These are phyloP conservation scores for Calcarius lapponicus DNA, from an alignment of 2,797 vertebrate species.

Conservation along the genomic window DNA sequence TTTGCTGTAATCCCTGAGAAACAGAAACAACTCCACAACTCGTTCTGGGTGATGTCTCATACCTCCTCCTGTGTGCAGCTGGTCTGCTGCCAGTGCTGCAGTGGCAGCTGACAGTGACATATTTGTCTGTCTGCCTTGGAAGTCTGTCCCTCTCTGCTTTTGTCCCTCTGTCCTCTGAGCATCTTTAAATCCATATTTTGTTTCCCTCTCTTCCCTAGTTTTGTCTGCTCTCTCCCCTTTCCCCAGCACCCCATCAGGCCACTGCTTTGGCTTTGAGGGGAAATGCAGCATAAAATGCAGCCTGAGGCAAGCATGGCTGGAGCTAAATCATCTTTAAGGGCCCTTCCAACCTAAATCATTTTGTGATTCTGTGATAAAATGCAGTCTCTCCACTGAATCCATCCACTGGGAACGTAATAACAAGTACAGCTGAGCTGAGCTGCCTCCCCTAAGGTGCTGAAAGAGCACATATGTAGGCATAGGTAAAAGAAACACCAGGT, in stretches of 20 bases:
- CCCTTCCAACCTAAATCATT: neutral
- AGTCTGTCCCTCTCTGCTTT: neutral
- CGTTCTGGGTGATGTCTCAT: neutral
- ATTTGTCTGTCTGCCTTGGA: neutral
- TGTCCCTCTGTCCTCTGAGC: neutral
- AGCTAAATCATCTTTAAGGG: neutral
- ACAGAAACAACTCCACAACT: neutral
- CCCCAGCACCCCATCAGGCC: neutral
- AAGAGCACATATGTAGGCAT: neutral
- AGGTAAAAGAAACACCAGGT: neutral
- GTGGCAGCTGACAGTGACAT: neutral
- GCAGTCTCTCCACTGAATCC: neutral
- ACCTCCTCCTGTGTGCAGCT: neutral
- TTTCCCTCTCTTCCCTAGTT: neutral
- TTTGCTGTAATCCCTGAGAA: neutral
- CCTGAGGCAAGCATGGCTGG: neutral
- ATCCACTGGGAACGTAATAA: neutral
- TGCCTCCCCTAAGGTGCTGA: neutral
- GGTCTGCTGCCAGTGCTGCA: conserved; percentile 10
- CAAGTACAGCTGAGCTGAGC: neutral
- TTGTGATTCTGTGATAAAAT: neutral
- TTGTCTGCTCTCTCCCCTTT: neutral
- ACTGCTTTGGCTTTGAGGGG: neutral
- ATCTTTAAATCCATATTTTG: neutral
- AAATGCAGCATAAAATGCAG: neutral